A percentile compares a stretch with the other conserved stretches of the same genome.
These are phyloP conservation scores for Lampropteryx suffumata DNA, from an alignment of 2,888 invertebrate genomes.

Conservation along the genomic window DNA sequence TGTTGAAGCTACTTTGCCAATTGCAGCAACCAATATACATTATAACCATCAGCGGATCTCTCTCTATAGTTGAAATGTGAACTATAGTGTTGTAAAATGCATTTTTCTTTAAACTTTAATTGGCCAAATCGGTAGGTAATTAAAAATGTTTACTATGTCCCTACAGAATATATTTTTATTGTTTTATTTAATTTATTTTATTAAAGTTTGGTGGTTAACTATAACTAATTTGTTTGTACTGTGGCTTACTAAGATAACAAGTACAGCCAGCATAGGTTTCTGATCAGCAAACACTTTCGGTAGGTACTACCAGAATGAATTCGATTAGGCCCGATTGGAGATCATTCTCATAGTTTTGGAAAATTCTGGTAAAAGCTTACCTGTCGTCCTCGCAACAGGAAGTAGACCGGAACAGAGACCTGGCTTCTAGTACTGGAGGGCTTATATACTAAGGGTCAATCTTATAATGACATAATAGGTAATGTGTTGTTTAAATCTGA, in stretches of 20 bases:
- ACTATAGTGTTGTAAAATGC: background rate
- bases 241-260: background rate
- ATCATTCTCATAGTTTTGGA: slow-evolving; percentile 15
- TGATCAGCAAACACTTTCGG: slow-evolving; percentile 3
- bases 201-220: too few relatives aligned
- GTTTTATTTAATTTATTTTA: too few relatives aligned
- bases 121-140: too few relatives aligned
- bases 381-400: slow-evolving; percentile 1
- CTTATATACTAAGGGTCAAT: background rate
- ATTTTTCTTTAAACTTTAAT: background rate
- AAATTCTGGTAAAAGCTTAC: slow-evolving; percentile 17
- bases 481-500: too few relatives aligned
- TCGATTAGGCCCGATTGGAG: slow-evolving; percentile 14
- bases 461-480: too few relatives aligned
- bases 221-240: too few relatives aligned
- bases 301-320: slow-evolving; percentile 14
- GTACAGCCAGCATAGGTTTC: slow-evolving; percentile 17
- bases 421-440: slow-evolving; percentile 1
- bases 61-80: slow-evolving; percentile 1
- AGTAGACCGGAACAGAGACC: slow-evolving; percentile 15
- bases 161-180: too few relatives aligned
- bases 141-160: too few relatives aligned
- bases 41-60: background rate
- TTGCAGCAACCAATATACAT: too few relatives aligned
- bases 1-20: too few relatives aligned